Evolutionary conservation across 53 echinoderm and acorn worm genomes (phyloP).

Genomic region (Paracentrotus lividus): DNA sequence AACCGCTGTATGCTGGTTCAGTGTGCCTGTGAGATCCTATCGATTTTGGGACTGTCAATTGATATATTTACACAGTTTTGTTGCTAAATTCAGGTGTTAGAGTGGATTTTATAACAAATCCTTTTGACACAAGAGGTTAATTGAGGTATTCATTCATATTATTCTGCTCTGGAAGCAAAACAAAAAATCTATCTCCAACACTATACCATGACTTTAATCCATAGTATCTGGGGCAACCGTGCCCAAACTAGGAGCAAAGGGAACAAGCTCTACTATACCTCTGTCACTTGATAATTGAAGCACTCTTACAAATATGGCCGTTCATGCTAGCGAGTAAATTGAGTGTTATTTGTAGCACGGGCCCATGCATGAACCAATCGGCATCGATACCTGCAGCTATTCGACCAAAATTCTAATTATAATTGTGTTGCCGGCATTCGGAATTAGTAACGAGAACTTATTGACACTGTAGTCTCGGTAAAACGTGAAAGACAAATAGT

Average conservation of each 20-base stretch:
- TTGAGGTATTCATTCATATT: too few species aligned
- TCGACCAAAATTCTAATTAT: constrained; percentile 42
- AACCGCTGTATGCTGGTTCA: too few species aligned
- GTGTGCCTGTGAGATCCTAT: too few species aligned
- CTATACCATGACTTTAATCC: too few species aligned
- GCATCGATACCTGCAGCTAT: not conserved
- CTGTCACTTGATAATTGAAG: constrained; percentile 42
- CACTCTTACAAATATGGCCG: constrained; percentile 33
- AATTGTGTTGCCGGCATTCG: not conserved
- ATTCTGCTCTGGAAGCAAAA: too few species aligned
- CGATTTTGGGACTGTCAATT: too few species aligned
- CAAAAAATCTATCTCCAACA: too few species aligned
- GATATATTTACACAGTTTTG: too few species aligned
- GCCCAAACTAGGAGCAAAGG: not conserved
- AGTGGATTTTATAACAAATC: too few species aligned
- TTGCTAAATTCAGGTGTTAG: too few species aligned
- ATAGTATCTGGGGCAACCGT: constrained; percentile 41
- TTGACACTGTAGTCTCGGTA: not conserved
- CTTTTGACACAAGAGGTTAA: too few species aligned
- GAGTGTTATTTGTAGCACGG: constrained; percentile 24
- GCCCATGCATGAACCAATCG: not conserved
- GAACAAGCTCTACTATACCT: not conserved
- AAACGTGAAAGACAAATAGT: not conserved
- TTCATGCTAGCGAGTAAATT: not conserved
- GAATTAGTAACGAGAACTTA: not conserved